Evolutionary conservation across 2,113 vertebrate genomes (phyloP).

Genomic region (Stegastes partitus): DNA sequence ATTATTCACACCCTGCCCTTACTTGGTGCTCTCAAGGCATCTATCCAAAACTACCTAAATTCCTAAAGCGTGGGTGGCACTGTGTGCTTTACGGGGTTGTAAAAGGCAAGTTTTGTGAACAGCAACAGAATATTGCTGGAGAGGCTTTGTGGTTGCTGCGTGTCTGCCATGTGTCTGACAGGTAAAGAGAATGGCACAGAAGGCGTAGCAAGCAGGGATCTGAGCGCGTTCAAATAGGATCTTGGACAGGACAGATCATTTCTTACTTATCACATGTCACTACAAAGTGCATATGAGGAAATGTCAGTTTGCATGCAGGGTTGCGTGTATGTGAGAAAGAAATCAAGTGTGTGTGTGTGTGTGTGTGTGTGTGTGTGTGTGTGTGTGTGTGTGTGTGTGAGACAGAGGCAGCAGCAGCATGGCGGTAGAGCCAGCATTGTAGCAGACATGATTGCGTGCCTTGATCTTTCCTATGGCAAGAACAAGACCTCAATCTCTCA

Average conservation of each 20-base stretch:
- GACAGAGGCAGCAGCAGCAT: conserved; percentile 37
- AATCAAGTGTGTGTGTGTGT: conserved; percentile 5
- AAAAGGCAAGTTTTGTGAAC: conserved; percentile 51
- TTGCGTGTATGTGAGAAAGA: conserved; percentile 1
- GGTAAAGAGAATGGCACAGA: conserved; percentile 15
- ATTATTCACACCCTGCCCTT: conserved; percentile 61
- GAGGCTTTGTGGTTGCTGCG: conserved; percentile 32
- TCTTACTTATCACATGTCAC: conserved; percentile 61
- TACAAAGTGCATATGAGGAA: conserved; percentile 53
- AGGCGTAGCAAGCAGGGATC: conserved; percentile 31
- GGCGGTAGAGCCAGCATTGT: conserved; percentile 84
- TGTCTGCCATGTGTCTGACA: conserved; percentile 52
- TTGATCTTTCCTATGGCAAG: conserved; percentile 94
- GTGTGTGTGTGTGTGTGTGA: neutral
- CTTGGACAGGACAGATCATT: conserved; percentile 49
- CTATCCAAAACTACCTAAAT: conserved; percentile 49
- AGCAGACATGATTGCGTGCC: conserved; percentile 93
- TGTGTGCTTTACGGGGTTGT: conserved; percentile 43
- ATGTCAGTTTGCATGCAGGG: conserved; percentile 46
- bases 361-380: conserved; percentile 1
- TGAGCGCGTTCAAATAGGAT: conserved; percentile 21
- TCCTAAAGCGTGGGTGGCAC: conserved; percentile 40
- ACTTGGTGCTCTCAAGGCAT: conserved; percentile 57
- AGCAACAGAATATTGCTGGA: conserved; percentile 43
- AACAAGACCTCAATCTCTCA: conserved; percentile 99